Evolutionary conservation across 2,113 vertebrate species (phyloP).

Genomic region (Microtus richardsoni): DNA sequence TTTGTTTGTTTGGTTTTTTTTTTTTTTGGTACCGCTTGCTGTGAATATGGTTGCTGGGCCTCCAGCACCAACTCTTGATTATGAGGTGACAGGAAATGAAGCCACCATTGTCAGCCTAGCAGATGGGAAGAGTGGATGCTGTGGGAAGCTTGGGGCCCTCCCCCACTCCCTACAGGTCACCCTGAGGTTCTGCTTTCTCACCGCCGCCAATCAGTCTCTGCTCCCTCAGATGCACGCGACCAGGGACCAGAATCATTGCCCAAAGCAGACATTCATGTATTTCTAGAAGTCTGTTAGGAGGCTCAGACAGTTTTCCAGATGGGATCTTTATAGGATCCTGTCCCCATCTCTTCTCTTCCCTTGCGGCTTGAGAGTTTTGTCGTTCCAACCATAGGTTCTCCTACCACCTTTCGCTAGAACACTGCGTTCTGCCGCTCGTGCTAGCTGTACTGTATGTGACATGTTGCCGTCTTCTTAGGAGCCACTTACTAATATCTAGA

Average conservation of each 20-base stretch:
- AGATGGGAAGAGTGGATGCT: neutral
- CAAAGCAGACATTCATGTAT: neutral
- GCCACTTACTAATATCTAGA: conserved; percentile 18
- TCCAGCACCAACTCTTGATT: neutral
- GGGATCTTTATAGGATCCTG: neutral
- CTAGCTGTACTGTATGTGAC: neutral
- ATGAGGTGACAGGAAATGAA: neutral
- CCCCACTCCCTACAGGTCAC: neutral
- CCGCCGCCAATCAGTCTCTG: neutral
- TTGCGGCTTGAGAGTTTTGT: neutral
- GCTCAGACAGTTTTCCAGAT: neutral
- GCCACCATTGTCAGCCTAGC: neutral
- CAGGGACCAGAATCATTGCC: neutral
- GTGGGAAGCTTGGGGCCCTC: neutral
- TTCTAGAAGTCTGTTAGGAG: neutral
- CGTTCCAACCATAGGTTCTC: neutral
- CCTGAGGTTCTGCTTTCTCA: neutral
- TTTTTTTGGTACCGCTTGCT: neutral
- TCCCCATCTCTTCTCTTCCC: neutral
- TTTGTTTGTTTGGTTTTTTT: no score
- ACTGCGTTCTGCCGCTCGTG: neutral
- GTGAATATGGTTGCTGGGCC: neutral
- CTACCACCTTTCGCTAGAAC: neutral
- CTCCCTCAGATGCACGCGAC: neutral
- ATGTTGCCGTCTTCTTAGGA: neutral